These are phyloP conservation scores for Mesembrinibis cayennensis DNA, from an alignment of 2,113 vertebrate species.

Conservation along the genomic window DNA sequence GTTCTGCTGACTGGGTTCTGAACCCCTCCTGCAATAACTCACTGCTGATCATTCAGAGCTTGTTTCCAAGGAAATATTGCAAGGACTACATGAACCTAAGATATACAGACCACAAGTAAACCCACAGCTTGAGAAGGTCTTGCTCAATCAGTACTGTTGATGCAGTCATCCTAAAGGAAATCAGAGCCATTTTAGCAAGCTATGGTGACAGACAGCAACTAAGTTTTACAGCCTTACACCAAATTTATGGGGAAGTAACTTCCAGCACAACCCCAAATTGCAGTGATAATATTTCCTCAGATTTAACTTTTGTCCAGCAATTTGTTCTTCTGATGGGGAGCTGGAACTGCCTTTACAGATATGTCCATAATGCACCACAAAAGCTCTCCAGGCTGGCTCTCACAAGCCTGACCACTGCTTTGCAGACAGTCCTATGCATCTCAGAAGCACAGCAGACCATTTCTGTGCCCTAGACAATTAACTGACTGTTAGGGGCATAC, in stretches of 20 bases:
- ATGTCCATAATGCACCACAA: accelerated
- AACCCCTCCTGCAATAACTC: not conserved
- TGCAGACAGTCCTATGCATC: not conserved
- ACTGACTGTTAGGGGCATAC: not conserved
- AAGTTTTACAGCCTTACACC: not conserved
- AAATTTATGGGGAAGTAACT: not conserved
- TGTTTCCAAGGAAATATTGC: not conserved
- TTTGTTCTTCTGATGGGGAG: not conserved
- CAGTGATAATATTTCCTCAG: not conserved
- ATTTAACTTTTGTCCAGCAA: not conserved
- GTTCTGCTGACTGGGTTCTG: not conserved
- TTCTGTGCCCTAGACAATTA: not conserved
- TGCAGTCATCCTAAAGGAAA: not conserved
- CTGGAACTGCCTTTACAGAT: not conserved
- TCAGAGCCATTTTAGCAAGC: not conserved
- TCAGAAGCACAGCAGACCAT: not conserved
- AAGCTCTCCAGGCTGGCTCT: not conserved
- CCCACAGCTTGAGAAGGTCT: not conserved
- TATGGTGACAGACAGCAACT: not conserved
- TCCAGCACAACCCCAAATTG: accelerated
- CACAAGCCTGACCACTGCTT: not conserved
- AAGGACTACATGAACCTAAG: not conserved
- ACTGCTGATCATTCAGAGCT: not conserved
- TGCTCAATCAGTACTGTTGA: not conserved
- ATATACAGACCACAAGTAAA: not conserved